Percentiles rank a stretch among this genome's conserved stretches.
These are phyloP conservation scores for Tetranychus truncatus DNA, from an alignment of 2,888 invertebrate genomes.

Conservation along the genomic window DNA sequence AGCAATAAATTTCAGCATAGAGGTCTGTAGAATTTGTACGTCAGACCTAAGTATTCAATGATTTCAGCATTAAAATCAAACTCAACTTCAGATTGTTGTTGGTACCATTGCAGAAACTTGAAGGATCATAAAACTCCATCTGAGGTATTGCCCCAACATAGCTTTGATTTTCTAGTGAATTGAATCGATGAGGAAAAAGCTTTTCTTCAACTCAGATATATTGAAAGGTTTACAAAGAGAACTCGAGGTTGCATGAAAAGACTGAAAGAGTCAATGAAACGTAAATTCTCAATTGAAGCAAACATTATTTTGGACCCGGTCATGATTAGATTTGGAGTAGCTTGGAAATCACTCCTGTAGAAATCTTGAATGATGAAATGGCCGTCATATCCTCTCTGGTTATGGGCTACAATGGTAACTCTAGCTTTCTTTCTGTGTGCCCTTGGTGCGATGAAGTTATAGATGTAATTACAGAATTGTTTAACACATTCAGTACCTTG, in stretches of 20 bases:
- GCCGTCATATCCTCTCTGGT: constrained; percentile 17
- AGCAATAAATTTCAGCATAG: too few species aligned
- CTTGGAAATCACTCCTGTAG: constrained; percentile 11
- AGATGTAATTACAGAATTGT: constrained; percentile 29
- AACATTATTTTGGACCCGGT: constrained; percentile 13
- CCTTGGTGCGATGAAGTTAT: constrained; percentile 36
- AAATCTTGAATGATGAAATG: constrained; percentile 18
- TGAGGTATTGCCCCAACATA: background rate
- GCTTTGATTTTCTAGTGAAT: background rate
- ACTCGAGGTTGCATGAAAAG: constrained; percentile 13
- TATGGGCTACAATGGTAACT: constrained; percentile 11
- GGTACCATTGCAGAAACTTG: constrained; percentile 15
- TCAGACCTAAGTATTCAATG: constrained; percentile 23
- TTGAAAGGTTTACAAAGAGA: constrained; percentile 16
- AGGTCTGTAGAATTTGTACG: constrained; percentile 19
- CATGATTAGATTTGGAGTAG: constrained; percentile 3
- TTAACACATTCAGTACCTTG: constrained; percentile 11
- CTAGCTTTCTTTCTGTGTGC: background rate
- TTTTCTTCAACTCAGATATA: background rate
- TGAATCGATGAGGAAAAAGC: constrained; percentile 1
- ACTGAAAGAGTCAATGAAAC: constrained; percentile 16
- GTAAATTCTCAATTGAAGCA: constrained; percentile 10
- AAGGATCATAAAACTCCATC: background rate
- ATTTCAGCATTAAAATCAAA: constrained; percentile 26
- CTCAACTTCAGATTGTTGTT: background rate